Conservation (phyloP, 2,113 vertebrate species). For the Oenanthe oenanthe region DNA sequence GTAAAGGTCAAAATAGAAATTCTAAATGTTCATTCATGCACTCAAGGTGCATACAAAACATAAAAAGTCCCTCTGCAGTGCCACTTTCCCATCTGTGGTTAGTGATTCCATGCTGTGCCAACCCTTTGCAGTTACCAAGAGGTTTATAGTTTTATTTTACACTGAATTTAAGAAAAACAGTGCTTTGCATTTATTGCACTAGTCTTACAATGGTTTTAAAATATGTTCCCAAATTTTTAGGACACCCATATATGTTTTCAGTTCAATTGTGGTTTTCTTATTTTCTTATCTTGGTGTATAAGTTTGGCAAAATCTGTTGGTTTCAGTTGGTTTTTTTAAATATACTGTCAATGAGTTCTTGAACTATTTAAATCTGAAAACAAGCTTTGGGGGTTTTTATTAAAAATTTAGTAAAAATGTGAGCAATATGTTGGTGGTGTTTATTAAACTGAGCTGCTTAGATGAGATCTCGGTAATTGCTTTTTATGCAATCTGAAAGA, state of each 20-base stretch:
- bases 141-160: neutral
- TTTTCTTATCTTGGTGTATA: neutral
- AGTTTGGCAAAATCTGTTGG: neutral
- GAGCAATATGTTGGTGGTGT: neutral
- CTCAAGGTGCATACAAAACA: neutral
- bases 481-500: neutral
- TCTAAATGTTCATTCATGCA: neutral
- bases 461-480: neutral
- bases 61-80: neutral
- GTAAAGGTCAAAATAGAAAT: neutral
- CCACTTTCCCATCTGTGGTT: fast-evolving
- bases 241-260: neutral
- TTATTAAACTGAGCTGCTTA: neutral
- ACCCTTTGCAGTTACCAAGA: neutral
- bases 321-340: neutral
- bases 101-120: neutral
- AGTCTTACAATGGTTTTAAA: neutral
- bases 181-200: neutral
- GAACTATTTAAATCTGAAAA: neutral
- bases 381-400: fast-evolving
- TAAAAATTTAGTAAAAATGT: neutral
- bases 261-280: neutral
- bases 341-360: neutral
- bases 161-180: neutral
- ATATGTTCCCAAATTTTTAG: neutral